These are phyloP conservation scores for Vulpes vulpes DNA, from an alignment of 2,113 vertebrate species.

Conservation along the genomic window DNA sequence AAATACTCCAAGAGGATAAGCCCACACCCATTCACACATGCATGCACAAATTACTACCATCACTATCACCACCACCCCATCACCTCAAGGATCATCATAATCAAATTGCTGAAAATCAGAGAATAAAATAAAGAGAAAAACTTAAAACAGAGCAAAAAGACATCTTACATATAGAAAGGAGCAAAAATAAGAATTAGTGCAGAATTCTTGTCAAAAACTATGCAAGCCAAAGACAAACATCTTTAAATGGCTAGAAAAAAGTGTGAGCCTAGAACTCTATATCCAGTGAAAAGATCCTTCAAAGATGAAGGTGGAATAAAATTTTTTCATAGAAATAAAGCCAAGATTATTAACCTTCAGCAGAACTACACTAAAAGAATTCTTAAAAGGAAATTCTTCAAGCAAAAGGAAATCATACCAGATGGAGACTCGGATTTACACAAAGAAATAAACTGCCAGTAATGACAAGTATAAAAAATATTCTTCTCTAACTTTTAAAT, in stretches of 20 bases:
- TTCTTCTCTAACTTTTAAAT: not conserved
- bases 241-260: not conserved
- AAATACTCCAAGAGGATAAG: not conserved
- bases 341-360: not conserved
- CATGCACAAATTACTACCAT: not conserved
- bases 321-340: not conserved
- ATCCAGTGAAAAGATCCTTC: not conserved
- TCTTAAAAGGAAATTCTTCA: constrained; percentile 54
- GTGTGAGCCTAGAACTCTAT: not conserved
- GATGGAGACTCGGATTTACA: constrained; percentile 61
- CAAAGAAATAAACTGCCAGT: constrained; percentile 49
- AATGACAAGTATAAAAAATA: constrained; percentile 1
- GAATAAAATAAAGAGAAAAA: not conserved
- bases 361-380: not conserved
- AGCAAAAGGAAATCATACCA: constrained; percentile 56
- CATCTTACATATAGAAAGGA: not conserved
- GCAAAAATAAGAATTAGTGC: not conserved
- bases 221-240: not conserved
- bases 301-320: not conserved
- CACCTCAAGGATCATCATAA: not conserved
- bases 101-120: not conserved
- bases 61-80: fast-evolving
- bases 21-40: not conserved
- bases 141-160: not conserved
- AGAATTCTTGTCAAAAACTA: constrained; percentile 8